Base-by-base conservation (phyloP, 2,113 vertebrate species). In the Apodemus speciosus region DNA sequence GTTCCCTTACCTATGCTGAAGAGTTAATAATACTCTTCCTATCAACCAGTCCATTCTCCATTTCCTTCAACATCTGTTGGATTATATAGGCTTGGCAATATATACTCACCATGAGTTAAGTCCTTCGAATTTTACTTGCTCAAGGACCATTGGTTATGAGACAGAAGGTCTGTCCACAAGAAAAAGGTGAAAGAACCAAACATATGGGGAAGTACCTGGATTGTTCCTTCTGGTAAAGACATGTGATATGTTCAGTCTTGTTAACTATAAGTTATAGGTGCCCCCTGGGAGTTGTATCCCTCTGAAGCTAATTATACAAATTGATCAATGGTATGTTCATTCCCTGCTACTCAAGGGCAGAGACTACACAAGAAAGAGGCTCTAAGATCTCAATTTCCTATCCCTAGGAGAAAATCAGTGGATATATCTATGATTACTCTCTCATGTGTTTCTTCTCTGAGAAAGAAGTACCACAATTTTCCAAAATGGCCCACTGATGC, bases 251-350 rank as follows among this genome's bases (percentile, higher is more conserved):
- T 90, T 93, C 49, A 8, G 43, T 11, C 20, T 73, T 84, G 46
- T 9, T 84, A 38, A 84, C 40, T 87, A 3, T 40, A 89, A 51
- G 6, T 71, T 38, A 27, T 10, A 64, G 2, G 58, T 13, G 85
- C 58, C 27, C 21, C 46, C 62, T 83, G 6, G 92, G 16, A 71
- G 27, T 6, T 75, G 9, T 88, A 75, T 72, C 60, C 71, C 76
- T 49, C 32, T 90, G 95, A 88, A 94, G 1, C 86, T 90, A 51
- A 56, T 95, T 95, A 95, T 23, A 72, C 51, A 92, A 94, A 88
- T 88, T n/a, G n/a, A n/a, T n/a, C n/a, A 92, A 71, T 88, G 14
- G 4, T 62, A n/a, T 30, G 83, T 81, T 32, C 23, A 71, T 75
- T 92, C 72, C 53, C 21, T 88, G 10, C 14, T 81, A 66, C 81